Evolutionary conservation across 2,888 invertebrate species (phyloP).

Genomic region (Leptopilina myrica): DNA sequence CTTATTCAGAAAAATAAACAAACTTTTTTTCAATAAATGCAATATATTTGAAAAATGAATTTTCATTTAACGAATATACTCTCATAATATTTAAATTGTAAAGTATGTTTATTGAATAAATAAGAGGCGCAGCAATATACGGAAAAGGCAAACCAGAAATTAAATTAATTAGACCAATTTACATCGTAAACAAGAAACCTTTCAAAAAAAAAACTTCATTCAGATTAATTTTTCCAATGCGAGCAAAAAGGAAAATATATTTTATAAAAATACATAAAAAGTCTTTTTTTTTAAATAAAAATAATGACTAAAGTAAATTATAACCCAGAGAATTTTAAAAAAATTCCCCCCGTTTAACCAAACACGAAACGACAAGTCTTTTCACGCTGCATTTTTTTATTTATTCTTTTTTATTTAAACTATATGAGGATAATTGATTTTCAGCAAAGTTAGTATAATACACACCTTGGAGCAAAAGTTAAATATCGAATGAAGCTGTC

Average conservation of each 20-base stretch:
- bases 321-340: conserved; percentile 11
- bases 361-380: conserved; percentile 28
- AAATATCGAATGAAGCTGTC: conserved; percentile 51
- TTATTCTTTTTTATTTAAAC: neutral
- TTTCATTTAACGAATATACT: too few relatives aligned
- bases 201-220: neutral
- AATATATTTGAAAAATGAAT: too few relatives aligned
- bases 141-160: neutral
- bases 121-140: too few relatives aligned
- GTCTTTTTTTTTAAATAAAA: neutral
- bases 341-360: neutral
- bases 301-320: conserved; percentile 1
- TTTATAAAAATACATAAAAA: too few relatives aligned
- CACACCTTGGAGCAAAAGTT: conserved; percentile 27
- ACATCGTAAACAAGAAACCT: neutral
- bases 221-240: neutral
- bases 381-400: conserved; percentile 26
- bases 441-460: conserved; percentile 29
- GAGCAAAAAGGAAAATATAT: too few relatives aligned
- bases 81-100: too few relatives aligned
- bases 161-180: conserved; percentile 4
- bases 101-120: too few relatives aligned
- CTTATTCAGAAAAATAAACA: too few relatives aligned
- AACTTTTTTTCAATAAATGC: too few relatives aligned
- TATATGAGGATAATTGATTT: conserved; percentile 31